Base-by-base conservation (phyloP, 1,140 invertebrate species). In the Maniola jurtina region DNA sequence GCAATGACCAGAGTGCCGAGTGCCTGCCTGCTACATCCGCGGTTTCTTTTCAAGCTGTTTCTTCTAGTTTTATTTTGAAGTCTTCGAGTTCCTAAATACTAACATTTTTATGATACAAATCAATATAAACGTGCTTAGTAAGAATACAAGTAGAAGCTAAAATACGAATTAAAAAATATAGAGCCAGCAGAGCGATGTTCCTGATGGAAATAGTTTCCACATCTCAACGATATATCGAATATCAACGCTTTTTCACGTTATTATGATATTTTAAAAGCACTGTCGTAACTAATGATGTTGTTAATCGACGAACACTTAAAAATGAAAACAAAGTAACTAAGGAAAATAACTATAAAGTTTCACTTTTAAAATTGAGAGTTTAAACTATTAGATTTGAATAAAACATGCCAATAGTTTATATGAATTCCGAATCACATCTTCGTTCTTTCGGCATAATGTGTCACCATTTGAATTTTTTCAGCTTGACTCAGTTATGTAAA, bases 401-500 rank as follows among this genome's bases (percentile, higher is more conserved):
- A 38, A 45, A 45, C 9, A 13, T 45, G 9, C 42, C 42, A 45
- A 45, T 45, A 11, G 42, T 13, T 45, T 5, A 45, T 57, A 61
- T 62, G 70, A 70, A 79, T 68, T 68, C 71, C 62, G 64, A 67
- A 72, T 38, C 47, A 40, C 45, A 68, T 59, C 68, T 65, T 66
- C 42, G 56, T 62, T 60, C 48, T 70, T 66, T 64, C 59, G 11
- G 25, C 66, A 50, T 58, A 45, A 71, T 80, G 77, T 74, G 77
- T 81, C 80, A 79, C 70, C 56, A 36, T 68, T 80, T 72, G 73
- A 83, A 47, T 71, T 76, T 80, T 76, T 79, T 79, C 73, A 75
- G 72, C 25, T 70, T 84, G 83, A 85, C 63, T 85, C 83, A 87
- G 72, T 79, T 76, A 73, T 80, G 71, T 75, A 76, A 77, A 83